A percentile compares a stretch with the other conserved stretches of the same genome.
phyloP scores from a whole-genome alignment of 2,888 invertebrate species.

The Tubulanus polymorphus region DNA sequence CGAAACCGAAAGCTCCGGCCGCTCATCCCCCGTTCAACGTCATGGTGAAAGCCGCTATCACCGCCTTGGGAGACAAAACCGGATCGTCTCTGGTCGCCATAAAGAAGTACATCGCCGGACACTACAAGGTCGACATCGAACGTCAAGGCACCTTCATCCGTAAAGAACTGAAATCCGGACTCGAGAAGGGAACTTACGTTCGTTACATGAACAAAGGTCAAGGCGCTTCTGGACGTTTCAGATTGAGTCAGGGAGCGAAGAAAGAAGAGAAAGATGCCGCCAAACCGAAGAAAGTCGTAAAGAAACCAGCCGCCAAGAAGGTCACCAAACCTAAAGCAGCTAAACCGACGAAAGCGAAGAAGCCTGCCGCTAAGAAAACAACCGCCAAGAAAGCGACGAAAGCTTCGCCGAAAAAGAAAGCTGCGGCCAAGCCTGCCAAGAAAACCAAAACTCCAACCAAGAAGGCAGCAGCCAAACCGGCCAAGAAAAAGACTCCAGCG shows the following conservation, averaged over 20 bases:
- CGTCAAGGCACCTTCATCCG: slow-evolving; percentile 62
- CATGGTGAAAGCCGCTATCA: slow-evolving; percentile 61
- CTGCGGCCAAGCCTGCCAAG: too few species aligned
- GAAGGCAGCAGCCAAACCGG: too few species aligned
- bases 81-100: slow-evolving; percentile 63
- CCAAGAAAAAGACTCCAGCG: not conserved
- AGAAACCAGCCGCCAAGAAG: slow-evolving; percentile 14
- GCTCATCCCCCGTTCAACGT: slow-evolving; percentile 57
- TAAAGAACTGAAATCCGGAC: slow-evolving; percentile 60
- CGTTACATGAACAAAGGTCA: slow-evolving; percentile 43
- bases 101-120: slow-evolving; percentile 63
- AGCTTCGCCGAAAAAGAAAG: not conserved
- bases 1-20: slow-evolving; percentile 32
- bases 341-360: not conserved
- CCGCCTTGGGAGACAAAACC: slow-evolving; percentile 52
- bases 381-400: slow-evolving; percentile 1
- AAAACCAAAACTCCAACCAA: too few species aligned
- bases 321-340: slow-evolving; percentile 8
- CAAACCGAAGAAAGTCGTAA: slow-evolving; percentile 6
- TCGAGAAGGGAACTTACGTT: slow-evolving; percentile 52
- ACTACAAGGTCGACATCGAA: slow-evolving; percentile 62
- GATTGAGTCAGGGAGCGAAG: slow-evolving; percentile 18
- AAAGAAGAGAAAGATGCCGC: slow-evolving; percentile 8
- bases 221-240: slow-evolving; percentile 40
- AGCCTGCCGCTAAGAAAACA: slow-evolving; percentile 8